Percentiles rank a stretch among this genome's conserved stretches.
Conservation (phyloP, 2,113 vertebrate genomes). For the Falcunculus frontatus region DNA sequence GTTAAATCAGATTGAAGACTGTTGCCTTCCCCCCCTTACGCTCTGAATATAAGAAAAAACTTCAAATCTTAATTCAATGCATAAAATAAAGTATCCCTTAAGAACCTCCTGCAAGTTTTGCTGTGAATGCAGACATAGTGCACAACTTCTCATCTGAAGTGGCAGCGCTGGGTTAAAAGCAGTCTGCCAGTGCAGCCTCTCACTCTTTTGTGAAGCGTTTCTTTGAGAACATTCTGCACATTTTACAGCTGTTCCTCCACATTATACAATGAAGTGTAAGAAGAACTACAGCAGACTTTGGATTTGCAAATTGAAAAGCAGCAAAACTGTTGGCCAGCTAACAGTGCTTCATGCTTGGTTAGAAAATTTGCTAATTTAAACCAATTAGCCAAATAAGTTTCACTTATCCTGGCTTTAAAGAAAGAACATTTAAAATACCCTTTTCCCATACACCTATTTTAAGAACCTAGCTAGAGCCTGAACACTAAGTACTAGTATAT, state of each 20-base stretch:
- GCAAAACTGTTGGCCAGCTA: conserved; percentile 50
- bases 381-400: conserved; percentile 56
- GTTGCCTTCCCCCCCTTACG: background rate
- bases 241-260: conserved; percentile 67
- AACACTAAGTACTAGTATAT: background rate
- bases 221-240: conserved; percentile 66
- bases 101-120: conserved; percentile 7
- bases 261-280: conserved; percentile 63
- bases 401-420: conserved; percentile 6
- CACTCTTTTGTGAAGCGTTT: conserved; percentile 30
- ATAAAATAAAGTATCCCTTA: background rate
- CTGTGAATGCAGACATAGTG: conserved; percentile 18
- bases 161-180: conserved; percentile 43
- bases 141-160: conserved; percentile 46
- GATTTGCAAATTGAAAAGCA: conserved; percentile 63
- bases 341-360: conserved; percentile 57
- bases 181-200: conserved; percentile 39
- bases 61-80: background rate
- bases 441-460: background rate
- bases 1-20: background rate
- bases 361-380: conserved; percentile 63
- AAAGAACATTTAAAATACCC: background rate
- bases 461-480: background rate
- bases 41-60: background rate
- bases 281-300: conserved; percentile 49